Percentiles rank a stretch among this genome's conserved stretches.
These are phyloP conservation scores for Dermatophagoides farinae DNA, from an alignment of 1,140 invertebrate species.

Conservation along the genomic window DNA sequence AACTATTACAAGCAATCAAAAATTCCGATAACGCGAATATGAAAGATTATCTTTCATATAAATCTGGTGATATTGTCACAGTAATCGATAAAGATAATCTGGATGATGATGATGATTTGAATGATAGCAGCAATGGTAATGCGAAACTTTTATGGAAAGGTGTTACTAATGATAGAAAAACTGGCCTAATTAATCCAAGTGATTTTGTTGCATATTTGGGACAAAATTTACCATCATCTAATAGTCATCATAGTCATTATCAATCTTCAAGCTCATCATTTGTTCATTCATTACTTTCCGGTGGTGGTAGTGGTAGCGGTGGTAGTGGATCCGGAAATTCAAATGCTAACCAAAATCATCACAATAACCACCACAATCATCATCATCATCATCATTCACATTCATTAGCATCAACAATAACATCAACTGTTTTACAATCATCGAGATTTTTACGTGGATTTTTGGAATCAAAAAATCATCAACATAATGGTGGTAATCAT, in stretches of 20 bases:
- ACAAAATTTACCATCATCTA: constrained; percentile 46
- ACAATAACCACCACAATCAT: neutral
- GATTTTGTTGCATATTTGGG: constrained; percentile 67
- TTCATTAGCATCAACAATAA: neutral
- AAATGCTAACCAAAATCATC: neutral
- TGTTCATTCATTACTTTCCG: neutral
- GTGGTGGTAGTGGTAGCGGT: neutral
- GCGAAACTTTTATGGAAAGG: constrained; percentile 44
- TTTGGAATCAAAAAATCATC: constrained; percentile 27
- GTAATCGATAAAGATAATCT: constrained; percentile 78
- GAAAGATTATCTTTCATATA: constrained; percentile 54
- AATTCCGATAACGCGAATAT: constrained; percentile 21
- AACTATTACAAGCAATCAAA: constrained; percentile 34
- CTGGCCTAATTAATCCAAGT: constrained; percentile 69
- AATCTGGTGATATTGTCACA: constrained; percentile 71
- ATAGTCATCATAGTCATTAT: constrained; percentile 23
- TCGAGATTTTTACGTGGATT: constrained; percentile 13
- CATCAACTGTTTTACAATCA: constrained; percentile 10
- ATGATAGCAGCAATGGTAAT: neutral
- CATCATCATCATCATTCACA: neutral
- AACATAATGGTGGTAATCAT: constrained; percentile 28
- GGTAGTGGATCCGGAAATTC: neutral
- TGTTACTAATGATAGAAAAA: constrained; percentile 56
- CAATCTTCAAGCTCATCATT: neutral
- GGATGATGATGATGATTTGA: constrained; percentile 40